Evolutionary conservation across 2,888 invertebrate species (phyloP), one percentile per base, ranked within the genome.

Genomic region (Dendrolimus pini): DNA sequence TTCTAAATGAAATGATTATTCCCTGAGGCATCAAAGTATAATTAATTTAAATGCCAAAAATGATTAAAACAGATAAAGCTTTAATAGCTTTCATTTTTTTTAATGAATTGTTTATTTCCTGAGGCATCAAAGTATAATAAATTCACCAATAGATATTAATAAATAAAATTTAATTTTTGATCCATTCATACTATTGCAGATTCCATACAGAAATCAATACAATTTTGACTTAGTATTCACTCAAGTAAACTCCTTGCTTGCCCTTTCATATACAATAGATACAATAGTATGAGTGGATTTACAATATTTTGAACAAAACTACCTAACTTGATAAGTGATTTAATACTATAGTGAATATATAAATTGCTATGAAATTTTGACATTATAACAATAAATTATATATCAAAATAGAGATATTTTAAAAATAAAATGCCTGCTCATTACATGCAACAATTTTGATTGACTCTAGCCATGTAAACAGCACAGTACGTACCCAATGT

Each of bases 401-500:
- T 58, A 41, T 53, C 41, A 42, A 56, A 56, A 56, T 55, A 56
- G 56, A 58, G 30, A 55, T n/a, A 58, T 65, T 63, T 57, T 55
- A 58, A 61, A 58, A 61, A 58, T 60, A 54, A 52, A 54, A 57
- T 53, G 64, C 65, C 59, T 59, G 57, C 58, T 66, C 68, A 65
- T 67, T 64, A 77, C 85, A 89, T 89, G 87, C 88, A 88, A 67
- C 65, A 70, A 65, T 72, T 71, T 74, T 68, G 71, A 71, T 66
- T 67, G 70, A 74, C 68, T 77, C 84, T 87, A 89, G 81, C 85
- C 83, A 80, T 79, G 78, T 80, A 79, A 79, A 80, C 80, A 84
- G 83, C 84, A 77, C 80, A 75, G 89, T 90, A 90, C 89, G 82
- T 90, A 90, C 90, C 90, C 88, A 85, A 86, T 83, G 89, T 78